These are phyloP conservation scores for Drosophila takahashii DNA, from an alignment of 1,140 invertebrate species.

Conservation along the genomic window DNA sequence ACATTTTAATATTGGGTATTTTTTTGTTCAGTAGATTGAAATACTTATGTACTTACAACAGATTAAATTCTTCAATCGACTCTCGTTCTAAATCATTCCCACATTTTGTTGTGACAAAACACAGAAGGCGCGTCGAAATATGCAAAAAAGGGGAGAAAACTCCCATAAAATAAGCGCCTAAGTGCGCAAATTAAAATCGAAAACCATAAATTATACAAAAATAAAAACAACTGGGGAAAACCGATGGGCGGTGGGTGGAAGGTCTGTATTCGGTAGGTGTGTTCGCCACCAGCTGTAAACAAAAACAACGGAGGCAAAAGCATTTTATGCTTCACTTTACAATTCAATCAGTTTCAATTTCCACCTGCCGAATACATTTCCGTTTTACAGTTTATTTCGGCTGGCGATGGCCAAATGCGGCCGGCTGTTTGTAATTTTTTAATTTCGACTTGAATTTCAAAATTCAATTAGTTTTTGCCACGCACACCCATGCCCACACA, in stretches of 20 bases:
- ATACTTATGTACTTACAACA: not conserved
- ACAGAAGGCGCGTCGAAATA: constrained; percentile 47
- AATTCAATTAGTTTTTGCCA: constrained; percentile 71
- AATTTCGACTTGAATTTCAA: constrained; percentile 76
- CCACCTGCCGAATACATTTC: constrained; percentile 82
- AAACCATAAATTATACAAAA: constrained; percentile 70
- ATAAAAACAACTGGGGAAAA: constrained; percentile 7
- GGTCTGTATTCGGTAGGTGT: not conserved
- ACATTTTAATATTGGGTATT: too few species aligned
- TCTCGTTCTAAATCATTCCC: constrained; percentile 57
- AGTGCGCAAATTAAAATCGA: constrained; percentile 78
- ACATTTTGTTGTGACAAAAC: constrained; percentile 53
- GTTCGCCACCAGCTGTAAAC: constrained; percentile 54
- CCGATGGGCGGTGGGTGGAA: not conserved
- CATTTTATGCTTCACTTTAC: constrained; percentile 78
- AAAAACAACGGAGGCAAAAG: constrained; percentile 24
- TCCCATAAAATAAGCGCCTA: constrained; percentile 64
- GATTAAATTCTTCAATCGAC: not conserved
- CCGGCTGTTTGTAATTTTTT: constrained; percentile 70
- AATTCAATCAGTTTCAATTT: constrained; percentile 83
- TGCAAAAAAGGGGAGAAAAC: constrained; percentile 43
- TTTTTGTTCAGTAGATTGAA: not conserved
- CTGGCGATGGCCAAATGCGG: constrained; percentile 14
- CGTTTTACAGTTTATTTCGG: constrained; percentile 71
- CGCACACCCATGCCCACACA: constrained; percentile 10